phyloP scores from a whole-genome alignment of 2,113 vertebrate species.

The Oenanthe melanoleuca region DNA sequence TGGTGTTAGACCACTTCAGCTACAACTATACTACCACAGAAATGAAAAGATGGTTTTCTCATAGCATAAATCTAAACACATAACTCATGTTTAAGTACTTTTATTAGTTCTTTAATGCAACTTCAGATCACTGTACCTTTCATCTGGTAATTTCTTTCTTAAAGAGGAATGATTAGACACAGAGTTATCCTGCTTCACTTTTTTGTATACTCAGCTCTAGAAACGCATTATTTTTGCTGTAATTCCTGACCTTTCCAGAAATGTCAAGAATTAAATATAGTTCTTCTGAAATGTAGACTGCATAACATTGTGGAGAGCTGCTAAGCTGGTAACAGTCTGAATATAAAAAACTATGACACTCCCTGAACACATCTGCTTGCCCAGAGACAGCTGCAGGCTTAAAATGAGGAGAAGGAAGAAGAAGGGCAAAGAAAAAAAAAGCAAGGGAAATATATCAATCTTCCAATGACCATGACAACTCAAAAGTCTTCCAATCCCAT shows the following conservation, averaged over 20 bases:
- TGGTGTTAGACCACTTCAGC: neutral
- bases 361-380: conserved; percentile 45
- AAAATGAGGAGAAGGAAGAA: conserved; percentile 43
- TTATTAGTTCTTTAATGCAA: neutral
- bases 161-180: neutral
- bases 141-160: neutral
- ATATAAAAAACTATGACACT: conserved; percentile 49
- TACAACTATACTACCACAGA: neutral
- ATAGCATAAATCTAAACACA: neutral
- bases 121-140: neutral
- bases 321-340: neutral
- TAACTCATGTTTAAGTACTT: neutral
- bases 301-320: neutral
- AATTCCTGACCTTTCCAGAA: neutral
- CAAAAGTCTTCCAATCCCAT: conserved; percentile 84
- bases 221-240: neutral
- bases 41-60: neutral
- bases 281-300: neutral
- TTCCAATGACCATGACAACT: conserved; percentile 81
- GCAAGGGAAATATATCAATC: conserved; percentile 82
- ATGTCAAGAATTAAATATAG: neutral
- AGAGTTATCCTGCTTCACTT: neutral
- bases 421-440: too few relatives aligned
- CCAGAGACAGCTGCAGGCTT: conserved; percentile 76
- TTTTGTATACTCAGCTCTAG: neutral